phyloP scores from a whole-genome alignment of 1,140 invertebrate genomes.

The Anastatus disparis region DNA sequence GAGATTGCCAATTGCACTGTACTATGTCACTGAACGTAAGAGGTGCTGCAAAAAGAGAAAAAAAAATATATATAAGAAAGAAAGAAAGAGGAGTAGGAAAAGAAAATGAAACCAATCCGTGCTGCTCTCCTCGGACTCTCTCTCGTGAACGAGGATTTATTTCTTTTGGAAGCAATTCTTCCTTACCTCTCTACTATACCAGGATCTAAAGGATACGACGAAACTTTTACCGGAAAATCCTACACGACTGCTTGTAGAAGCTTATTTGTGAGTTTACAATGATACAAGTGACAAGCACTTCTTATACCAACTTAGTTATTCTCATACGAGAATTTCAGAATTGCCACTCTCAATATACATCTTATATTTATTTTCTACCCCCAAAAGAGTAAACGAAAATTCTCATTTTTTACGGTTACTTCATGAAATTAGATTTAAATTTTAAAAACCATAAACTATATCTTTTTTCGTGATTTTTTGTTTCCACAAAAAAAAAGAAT shows the following conservation, averaged over 20 bases:
- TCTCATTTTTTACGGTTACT: not conserved
- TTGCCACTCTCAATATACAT: no score
- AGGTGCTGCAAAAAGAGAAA: not conserved
- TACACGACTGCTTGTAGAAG: constrained; percentile 25
- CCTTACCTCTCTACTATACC: constrained; percentile 1
- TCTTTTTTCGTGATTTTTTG: constrained; percentile 12
- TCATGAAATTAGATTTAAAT: constrained; percentile 36
- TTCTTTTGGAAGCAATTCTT: constrained; percentile 33
- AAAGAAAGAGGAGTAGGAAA: not conserved
- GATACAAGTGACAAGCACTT: constrained; percentile 26
- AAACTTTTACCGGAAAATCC: constrained; percentile 34
- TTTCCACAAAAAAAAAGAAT: not conserved
- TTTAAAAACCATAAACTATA: constrained; percentile 28
- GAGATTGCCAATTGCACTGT: constrained; percentile 25
- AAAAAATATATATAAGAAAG: no score
- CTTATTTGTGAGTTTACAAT: constrained; percentile 17
- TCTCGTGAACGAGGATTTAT: constrained; percentile 43
- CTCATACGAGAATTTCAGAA: no score
- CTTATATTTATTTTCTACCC: no score
- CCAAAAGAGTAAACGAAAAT: not conserved
- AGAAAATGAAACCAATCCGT: constrained; percentile 29
- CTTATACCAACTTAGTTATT: constrained; percentile 7
- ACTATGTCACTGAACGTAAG: not conserved
- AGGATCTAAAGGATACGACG: no score
- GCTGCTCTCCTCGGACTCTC: constrained; percentile 19